Base-by-base conservation (phyloP, 1,140 invertebrate species). In the Belonocnema kinseyi region DNA sequence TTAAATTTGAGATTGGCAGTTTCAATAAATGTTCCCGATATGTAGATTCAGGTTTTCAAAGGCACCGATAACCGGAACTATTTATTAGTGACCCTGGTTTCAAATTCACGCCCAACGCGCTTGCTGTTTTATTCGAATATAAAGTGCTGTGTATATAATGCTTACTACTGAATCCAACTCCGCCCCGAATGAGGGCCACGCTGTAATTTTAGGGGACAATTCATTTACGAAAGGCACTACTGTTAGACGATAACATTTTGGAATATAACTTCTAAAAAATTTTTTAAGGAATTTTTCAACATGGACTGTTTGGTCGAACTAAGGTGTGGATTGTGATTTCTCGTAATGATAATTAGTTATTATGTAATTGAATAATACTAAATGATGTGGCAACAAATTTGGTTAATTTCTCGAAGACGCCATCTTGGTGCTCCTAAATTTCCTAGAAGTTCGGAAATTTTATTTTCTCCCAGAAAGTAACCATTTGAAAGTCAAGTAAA, bases 91-190 rank as follows among this genome's bases (percentile, higher is more conserved):
- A 16, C 26, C 54, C 17, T 16, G 26, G 5, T 40, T 66, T 66
- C 46, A n/a, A 16, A 66, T 40, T 40, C 61, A 66, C 61, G 61
- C 61, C 61, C 61, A 66, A n/a, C 33, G 61, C 33, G 61, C 61
- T 66, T 26, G 33, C 13, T 66, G 61, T 66, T 66, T 46, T 66
- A 66, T 66, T 40, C 61, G 61, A 66, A 66, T 66, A 66, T 66
- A 66, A 66, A 66, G 61, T 66, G 61, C 61, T 66, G 61, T 66
- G 33, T 66, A n/a, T 66, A 66, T 66, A 40, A 66, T 66, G 26
- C 61, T 66, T 66, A 66, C 33, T 66, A 46, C 61, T 66, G 61
- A 61, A 61, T 61, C 26, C 58, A 61, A 33, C 58, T 61, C 58
- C 58, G 58, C 58, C 58, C 58, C 12, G 21, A 61, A 46, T 61